A percentile compares a stretch with the other conserved stretches of the same genome.
Evolutionary conservation across 2,113 vertebrate species (phyloP).

Genomic region (Sarotherodon lohbergeri): DNA sequence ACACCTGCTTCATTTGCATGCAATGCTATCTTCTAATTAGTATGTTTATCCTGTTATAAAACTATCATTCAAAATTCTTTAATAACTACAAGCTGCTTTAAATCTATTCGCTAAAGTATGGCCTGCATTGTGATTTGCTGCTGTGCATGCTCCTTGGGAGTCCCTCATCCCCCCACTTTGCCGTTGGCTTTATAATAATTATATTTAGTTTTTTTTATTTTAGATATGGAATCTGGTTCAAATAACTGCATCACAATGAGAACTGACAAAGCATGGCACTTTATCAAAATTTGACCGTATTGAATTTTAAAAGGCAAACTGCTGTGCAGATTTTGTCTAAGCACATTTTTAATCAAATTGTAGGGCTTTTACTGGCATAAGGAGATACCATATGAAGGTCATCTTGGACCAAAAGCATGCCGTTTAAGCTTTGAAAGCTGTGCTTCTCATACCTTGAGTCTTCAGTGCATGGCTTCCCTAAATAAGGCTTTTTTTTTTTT

Average conservation of each 20-base stretch:
- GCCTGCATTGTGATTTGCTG: neutral
- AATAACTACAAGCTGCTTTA: neutral
- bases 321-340: neutral
- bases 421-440: neutral
- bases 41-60: neutral
- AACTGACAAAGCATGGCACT: constrained; percentile 38
- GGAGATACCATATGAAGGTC: neutral
- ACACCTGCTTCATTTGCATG: neutral
- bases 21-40: neutral
- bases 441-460: neutral
- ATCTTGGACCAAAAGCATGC: neutral
- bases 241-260: constrained; percentile 16
- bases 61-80: neutral
- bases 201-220: neutral
- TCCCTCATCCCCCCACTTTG: neutral
- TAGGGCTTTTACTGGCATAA: neutral
- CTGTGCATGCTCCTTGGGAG: neutral
- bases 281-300: constrained; percentile 10
- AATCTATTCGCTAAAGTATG: neutral
- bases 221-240: constrained; percentile 26
- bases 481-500: neutral
- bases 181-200: constrained; percentile 10
- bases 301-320: constrained; percentile 26
- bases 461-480: constrained; percentile 3
- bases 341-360: neutral